phyloP scores from a whole-genome alignment of 53 echinoderm and acorn worm genomes.

The Temnopleurus reevesii region DNA sequence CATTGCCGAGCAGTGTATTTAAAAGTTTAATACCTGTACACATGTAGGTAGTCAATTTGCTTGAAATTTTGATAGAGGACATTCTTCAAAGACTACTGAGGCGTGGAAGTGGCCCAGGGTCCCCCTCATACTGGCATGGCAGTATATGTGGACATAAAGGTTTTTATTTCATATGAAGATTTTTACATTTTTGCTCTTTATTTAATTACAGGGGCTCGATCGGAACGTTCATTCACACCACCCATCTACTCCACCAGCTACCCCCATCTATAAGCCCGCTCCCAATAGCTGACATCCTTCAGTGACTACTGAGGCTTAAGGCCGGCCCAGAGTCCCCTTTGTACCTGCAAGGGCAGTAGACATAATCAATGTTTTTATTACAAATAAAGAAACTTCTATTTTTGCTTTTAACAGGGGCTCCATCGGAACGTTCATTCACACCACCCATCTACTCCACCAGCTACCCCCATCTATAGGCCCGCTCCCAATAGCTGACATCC shows the following conservation, averaged over 20 bases:
- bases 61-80: too few relatives aligned
- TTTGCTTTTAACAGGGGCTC: constrained; percentile 62
- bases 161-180: too few relatives aligned
- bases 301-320: constrained; percentile 79
- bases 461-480: constrained; percentile 56
- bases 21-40: too few relatives aligned
- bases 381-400: too few relatives aligned
- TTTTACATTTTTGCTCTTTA: neutral
- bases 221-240: constrained; percentile 81
- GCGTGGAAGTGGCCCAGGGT: too few relatives aligned
- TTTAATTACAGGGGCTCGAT: constrained; percentile 67
- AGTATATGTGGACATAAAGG: too few relatives aligned
- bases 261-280: constrained; percentile 55
- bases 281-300: constrained; percentile 78
- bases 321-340: constrained; percentile 85
- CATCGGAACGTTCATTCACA: constrained; percentile 80
- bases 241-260: constrained; percentile 78
- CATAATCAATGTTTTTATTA: too few relatives aligned
- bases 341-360: constrained; percentile 78
- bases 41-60: too few relatives aligned
- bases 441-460: constrained; percentile 78
- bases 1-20: too few relatives aligned
- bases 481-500: constrained; percentile 78
- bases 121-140: too few relatives aligned
- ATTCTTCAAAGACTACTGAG: too few relatives aligned